Base-by-base conservation (phyloP, 2,888 invertebrate species). In the Zelleria hepariella region DNA sequence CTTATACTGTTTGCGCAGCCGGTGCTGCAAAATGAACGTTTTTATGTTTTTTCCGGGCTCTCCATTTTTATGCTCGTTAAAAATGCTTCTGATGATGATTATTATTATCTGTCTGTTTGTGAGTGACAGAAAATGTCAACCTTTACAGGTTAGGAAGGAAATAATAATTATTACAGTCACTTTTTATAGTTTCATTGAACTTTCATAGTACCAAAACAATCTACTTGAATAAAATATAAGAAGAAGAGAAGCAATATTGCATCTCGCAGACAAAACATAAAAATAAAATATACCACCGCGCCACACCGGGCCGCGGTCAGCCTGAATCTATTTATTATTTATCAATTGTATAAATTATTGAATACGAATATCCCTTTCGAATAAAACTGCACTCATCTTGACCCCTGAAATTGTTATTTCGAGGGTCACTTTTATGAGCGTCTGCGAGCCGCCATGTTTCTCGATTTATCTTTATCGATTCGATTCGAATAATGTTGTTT, bases 321-420 rank as follows among this genome's bases (percentile, higher is more conserved):
- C 51, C 20, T 58, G 21, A 69, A 62, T 67, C 70, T 67, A 80
- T 82, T 77, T 86, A 86, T 86, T 87, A 87, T 87, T 88, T 85
- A 88, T 83, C 81, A 86, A 86, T 83, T 80, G 86, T 86, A 87
- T 88, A 86, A 82, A 85, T 86, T 86, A 86, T 86, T 82, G 81
- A 86, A 82, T 79, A 75, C 67, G 68, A 69, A 71, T 70, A 72
- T 69, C 67, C 66, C 66, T 64, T 68, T 59, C 27, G 62, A 53
- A 62, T 62, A 59, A 62, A 62, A 68, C 65, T 65, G 67, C 65
- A 68, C 66, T 65, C 67, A 48, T 65, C 67, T 71, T 76, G 78
- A 74, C 78, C 78, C 73, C 65, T 62, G 65, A 57, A 66, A 69
- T 66, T 68, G 68, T 63, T 42, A 42, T 42, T 42, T 62, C 62